These are phyloP conservation scores for Epizoanthus ramosus DNA, from an alignment of 92 coral and sea anemone genomes.

Conservation along the genomic window DNA sequence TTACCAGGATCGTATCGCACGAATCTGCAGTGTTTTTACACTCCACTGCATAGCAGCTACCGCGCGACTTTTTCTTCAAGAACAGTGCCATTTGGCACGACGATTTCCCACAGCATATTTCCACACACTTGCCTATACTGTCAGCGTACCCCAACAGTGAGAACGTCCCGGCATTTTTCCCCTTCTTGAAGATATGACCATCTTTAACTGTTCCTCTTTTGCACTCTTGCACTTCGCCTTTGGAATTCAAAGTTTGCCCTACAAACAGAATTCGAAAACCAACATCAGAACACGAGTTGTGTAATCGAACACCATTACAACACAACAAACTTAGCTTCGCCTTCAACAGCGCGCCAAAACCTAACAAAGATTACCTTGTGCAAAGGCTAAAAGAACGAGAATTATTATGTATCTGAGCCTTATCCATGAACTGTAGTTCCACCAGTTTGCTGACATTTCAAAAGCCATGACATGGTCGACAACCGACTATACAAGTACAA, in stretches of 20 bases:
- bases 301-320: constrained; percentile 16
- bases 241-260: constrained; percentile 34
- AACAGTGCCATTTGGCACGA: constrained; percentile 70
- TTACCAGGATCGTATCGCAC: constrained; percentile 21
- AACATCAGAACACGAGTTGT: background rate
- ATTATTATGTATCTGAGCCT: constrained; percentile 27
- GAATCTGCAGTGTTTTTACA: constrained; percentile 57
- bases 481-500: background rate
- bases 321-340: background rate
- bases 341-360: background rate
- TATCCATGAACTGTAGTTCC: constrained; percentile 37
- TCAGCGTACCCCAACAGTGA: constrained; percentile 54
- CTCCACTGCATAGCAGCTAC: constrained; percentile 83
- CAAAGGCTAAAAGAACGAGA: constrained; percentile 22
- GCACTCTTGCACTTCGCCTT: constrained; percentile 54
- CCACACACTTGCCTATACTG: constrained; percentile 67
- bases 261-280: constrained; percentile 23
- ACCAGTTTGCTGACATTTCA: constrained; percentile 17
- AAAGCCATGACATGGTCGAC: constrained; percentile 46
- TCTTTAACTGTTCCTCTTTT: constrained; percentile 54
- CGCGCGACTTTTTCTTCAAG: constrained; percentile 47
- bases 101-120: constrained; percentile 71
- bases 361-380: constrained; percentile 29
- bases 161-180: constrained; percentile 84
- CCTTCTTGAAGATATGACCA: constrained; percentile 74